Base-by-base conservation (phyloP, 2,797 vertebrate species). In the Chelmon rostratus region DNA sequence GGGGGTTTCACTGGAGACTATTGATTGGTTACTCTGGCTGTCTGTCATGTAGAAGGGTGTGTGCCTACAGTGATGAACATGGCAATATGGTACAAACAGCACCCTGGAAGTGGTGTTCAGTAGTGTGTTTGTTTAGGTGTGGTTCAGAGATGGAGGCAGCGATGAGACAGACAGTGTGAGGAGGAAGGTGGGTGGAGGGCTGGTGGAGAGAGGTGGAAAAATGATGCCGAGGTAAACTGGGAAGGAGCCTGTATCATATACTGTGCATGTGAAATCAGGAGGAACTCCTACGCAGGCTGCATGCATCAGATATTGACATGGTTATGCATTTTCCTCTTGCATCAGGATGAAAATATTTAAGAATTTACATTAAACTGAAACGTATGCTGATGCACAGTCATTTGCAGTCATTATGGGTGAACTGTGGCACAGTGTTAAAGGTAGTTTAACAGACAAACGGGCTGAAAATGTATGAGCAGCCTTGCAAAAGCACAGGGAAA, bases 81-180 rank as follows among this genome's bases (percentile, higher is more conserved):
- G 61, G 66, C 84, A 83, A 79, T 73, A 71, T 88, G 68, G 66
- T 69, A 35, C 40, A 76, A 65, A 75, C 76, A 78, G 67, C 67
- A 67, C 35, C 50, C 69, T 82, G 69, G 47, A 76, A 82, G 62
- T 72, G 50, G n/a, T 71, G 37, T 40, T 70, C 33, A 73, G 68
- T 63, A 67, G 33, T 73, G 65, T 78, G 73, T 81, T 82, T 86
- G 81, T 76, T 85, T 81, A 90, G 89, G 83, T 89, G 90, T 89
- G 90, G 87, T 88, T 82, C 65, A 73, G 73, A 71, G 52, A 84
- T 50, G 47, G 72, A 57, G 28, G 47, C 38, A 73, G 53, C 56
- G 40, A 44, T 1, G 33, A 57, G 28, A 66, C 8, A 57, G 28
- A 66, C 4, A 5, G 35, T 40, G 33, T 9, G 37, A 52, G 33